These are phyloP conservation scores for western clawed frog (Xenopus tropicalis) DNA, from an alignment of 2,113 vertebrate genomes.

Conservation along the genomic window DNA sequence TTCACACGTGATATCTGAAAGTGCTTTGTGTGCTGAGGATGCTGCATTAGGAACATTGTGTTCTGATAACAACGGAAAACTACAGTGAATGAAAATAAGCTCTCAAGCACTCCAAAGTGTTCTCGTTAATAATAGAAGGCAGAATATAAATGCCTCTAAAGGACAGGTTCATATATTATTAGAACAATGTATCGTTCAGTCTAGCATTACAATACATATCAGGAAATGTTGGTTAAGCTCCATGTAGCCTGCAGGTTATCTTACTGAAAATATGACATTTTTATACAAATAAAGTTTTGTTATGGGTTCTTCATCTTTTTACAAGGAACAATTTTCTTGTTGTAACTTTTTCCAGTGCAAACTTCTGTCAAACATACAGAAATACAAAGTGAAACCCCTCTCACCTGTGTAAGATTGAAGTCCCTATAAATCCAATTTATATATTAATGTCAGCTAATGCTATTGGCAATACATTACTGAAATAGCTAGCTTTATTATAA, in stretches of 20 bases:
- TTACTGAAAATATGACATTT: no score
- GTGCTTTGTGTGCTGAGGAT: conserved; percentile 12
- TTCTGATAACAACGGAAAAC: conserved; percentile 34
- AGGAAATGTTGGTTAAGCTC: conserved; percentile 10
- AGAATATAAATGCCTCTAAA: conserved; percentile 9
- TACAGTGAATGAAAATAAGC: conserved; percentile 25
- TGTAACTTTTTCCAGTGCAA: no score
- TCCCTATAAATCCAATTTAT: no score
- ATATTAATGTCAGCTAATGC: no score
- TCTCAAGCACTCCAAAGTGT: conserved; percentile 26
- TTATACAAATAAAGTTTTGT: no score
- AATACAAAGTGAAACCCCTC: no score
- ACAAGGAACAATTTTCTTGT: no score
- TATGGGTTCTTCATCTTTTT: no score
- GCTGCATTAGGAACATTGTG: conserved; percentile 27
- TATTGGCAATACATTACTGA: no score
- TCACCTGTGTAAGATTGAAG: no score
- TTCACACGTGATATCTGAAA: conserved; percentile 11
- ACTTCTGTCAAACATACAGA: no score
- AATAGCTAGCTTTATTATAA: no score
- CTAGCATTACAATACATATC: conserved; percentile 5
- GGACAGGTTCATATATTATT: conserved; percentile 10
- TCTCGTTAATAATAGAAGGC: conserved; percentile 25
- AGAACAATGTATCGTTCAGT: conserved; percentile 21
- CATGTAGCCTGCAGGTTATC: background rate